These are phyloP conservation scores for Amphilophus citrinellus DNA, from an alignment of 2,113 vertebrate species.

Conservation along the genomic window DNA sequence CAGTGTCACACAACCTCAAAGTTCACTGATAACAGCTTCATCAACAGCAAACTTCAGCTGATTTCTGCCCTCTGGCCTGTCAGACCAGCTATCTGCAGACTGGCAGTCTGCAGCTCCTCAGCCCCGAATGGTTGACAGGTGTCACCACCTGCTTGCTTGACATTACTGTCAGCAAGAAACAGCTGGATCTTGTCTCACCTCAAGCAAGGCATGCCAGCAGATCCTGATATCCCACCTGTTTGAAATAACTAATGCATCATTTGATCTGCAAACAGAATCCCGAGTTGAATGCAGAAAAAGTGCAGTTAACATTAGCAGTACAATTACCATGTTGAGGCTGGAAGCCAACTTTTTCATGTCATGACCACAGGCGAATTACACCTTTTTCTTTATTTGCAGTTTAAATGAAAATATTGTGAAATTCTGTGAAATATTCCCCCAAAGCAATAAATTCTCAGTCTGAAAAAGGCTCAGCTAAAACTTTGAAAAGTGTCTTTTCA, in stretches of 20 bases:
- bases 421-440: constrained; percentile 22
- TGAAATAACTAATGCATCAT: constrained; percentile 39
- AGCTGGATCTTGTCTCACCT: constrained; percentile 52
- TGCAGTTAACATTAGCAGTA: not conserved
- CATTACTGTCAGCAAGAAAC: constrained; percentile 42
- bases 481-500: constrained; percentile 14
- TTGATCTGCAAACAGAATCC: constrained; percentile 44
- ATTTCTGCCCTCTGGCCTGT: constrained; percentile 6
- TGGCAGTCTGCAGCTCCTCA: not conserved
- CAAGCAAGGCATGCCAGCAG: constrained; percentile 26
- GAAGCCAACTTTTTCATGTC: constrained; percentile 17
- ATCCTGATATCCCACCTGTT: constrained; percentile 6
- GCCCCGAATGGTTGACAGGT: constrained; percentile 44
- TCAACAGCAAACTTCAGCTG: not conserved
- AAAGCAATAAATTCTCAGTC: not conserved
- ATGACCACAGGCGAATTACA: constrained; percentile 19
- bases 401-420: constrained; percentile 38
- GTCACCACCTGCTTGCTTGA: constrained; percentile 46
- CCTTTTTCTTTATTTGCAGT: constrained; percentile 38
- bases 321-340: constrained; percentile 13
- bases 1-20: not conserved
- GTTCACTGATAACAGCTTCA: not conserved
- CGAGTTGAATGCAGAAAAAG: constrained; percentile 23
- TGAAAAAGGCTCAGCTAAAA: not conserved
- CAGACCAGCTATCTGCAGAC: not conserved